Evolutionary conservation across 2,888 invertebrate genomes (phyloP).

Genomic region (Uloborus plumipes): DNA sequence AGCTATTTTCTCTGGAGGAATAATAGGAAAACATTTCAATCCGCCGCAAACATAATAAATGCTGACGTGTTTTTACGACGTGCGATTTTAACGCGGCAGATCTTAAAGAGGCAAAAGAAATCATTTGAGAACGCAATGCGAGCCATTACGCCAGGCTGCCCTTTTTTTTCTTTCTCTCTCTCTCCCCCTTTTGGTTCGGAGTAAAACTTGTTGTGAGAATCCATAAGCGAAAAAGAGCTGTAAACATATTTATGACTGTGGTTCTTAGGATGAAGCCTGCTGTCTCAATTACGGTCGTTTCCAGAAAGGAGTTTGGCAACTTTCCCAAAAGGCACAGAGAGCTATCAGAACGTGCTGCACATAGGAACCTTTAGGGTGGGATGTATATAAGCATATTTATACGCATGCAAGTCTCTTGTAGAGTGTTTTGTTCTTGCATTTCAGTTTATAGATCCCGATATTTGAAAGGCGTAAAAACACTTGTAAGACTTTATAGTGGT

Average conservation of each 20-base stretch:
- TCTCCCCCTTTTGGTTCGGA: neutral
- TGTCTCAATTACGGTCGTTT: constrained; percentile 46
- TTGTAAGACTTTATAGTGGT: too few species aligned
- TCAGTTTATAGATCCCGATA: too few species aligned
- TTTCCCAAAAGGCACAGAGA: constrained; percentile 18
- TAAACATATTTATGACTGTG: constrained; percentile 53
- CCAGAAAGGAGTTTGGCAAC: constrained; percentile 36
- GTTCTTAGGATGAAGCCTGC: constrained; percentile 22
- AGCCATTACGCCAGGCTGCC: constrained; percentile 11
- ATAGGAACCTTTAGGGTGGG: too few species aligned
- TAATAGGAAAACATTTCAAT: constrained; percentile 26
- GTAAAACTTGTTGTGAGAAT: constrained; percentile 28
- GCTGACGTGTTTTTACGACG: constrained; percentile 43
- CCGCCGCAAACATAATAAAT: constrained; percentile 36
- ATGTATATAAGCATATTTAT: too few species aligned
- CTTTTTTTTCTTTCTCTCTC: constrained; percentile 28
- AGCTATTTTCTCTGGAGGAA: neutral
- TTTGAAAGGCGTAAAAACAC: too few species aligned
- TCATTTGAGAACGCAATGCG: neutral
- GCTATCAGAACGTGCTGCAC: too few species aligned
- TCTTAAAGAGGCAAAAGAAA: too few species aligned
- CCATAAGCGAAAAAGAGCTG: constrained; percentile 45
- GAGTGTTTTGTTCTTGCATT: too few species aligned
- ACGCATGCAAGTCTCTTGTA: too few species aligned
- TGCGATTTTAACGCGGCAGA: constrained; percentile 33